Conservation (phyloP, 2,113 vertebrate genomes). For the Indicator indicator region DNA sequence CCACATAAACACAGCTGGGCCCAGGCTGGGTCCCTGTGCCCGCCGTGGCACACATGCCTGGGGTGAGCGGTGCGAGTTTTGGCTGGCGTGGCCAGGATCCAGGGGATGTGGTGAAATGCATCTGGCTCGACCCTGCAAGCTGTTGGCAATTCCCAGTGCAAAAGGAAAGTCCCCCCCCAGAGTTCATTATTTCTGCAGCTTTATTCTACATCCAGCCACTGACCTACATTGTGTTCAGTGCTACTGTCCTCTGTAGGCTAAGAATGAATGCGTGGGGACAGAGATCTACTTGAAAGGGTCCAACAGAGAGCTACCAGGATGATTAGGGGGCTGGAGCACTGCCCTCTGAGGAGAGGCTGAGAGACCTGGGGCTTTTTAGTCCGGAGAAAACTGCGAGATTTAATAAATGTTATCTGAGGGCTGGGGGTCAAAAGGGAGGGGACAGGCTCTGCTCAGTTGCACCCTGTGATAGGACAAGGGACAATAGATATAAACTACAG, state of each 20-base stretch:
- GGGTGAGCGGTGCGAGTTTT: fast-evolving
- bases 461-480: too few relatives aligned
- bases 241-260: background rate
- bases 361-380: too few relatives aligned
- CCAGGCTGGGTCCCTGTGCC: background rate
- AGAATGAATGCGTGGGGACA: background rate
- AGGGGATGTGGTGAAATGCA: background rate
- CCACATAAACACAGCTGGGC: constrained; percentile 29
- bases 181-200: background rate
- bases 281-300: too few relatives aligned
- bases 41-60: background rate
- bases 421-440: too few relatives aligned
- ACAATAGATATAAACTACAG: too few relatives aligned
- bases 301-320: too few relatives aligned
- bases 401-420: too few relatives aligned
- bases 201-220: background rate
- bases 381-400: too few relatives aligned
- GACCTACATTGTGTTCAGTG: background rate
- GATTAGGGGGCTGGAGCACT: too few relatives aligned
- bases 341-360: too few relatives aligned
- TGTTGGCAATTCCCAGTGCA: background rate
- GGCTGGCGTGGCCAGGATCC: background rate
- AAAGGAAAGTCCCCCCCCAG: background rate
- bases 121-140: background rate
- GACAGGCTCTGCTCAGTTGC: too few relatives aligned